phyloP scores from a whole-genome alignment of 2,797 vertebrate species.

The Bryconaethiops microstoma region DNA sequence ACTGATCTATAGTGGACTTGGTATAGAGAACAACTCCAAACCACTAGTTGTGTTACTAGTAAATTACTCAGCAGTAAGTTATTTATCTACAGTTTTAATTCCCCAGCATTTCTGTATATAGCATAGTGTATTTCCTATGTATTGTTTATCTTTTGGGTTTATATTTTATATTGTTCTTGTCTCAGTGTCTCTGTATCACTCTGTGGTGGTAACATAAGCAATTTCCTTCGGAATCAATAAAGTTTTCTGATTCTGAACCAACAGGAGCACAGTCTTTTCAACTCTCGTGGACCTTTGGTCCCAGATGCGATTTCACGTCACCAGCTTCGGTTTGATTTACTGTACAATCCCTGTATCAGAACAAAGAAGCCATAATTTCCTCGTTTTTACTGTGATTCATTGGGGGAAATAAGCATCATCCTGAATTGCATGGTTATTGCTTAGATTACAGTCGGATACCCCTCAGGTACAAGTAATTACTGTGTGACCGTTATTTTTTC shows the following conservation, averaged over 20 bases:
- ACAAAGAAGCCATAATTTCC: conserved; percentile 11
- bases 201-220: too few species aligned
- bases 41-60: too few species aligned
- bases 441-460: conserved; percentile 74
- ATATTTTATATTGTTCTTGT: too few species aligned
- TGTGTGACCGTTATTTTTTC: conserved; percentile 61
- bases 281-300: background rate
- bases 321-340: background rate
- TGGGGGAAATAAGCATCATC: conserved; percentile 51
- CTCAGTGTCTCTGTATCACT: too few species aligned
- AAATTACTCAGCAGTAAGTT: too few species aligned
- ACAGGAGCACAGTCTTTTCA: background rate
- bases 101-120: too few species aligned
- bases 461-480: conserved; percentile 79
- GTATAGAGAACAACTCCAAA: too few species aligned
- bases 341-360: conserved; percentile 2
- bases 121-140: too few species aligned
- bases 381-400: conserved; percentile 50
- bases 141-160: too few species aligned
- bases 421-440: conserved; percentile 68
- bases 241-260: background rate
- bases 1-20: too few species aligned
- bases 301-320: background rate
- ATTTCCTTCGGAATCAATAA: too few species aligned
- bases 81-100: too few species aligned